A percentile compares a stretch with the other conserved stretches of the same genome.
Conservation (phyloP, 2,888 invertebrate genomes). For the Bursaphelenchus okinawaensis region DNA sequence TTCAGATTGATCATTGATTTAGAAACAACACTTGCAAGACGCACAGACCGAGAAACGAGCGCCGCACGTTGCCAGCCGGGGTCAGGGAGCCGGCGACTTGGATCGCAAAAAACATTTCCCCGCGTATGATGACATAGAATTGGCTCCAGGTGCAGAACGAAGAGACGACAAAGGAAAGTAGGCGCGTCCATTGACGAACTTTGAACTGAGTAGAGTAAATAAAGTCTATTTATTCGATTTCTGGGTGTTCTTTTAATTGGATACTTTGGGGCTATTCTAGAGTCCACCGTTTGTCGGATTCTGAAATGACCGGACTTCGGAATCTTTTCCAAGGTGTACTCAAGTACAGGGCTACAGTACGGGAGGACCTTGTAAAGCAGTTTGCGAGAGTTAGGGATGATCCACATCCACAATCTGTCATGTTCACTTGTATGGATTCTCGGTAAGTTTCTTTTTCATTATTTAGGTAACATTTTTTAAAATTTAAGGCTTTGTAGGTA, state of each 20-base stretch:
- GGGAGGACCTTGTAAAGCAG: conserved; percentile 67
- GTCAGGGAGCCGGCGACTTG: conserved; percentile 30
- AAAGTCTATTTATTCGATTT: conserved; percentile 4
- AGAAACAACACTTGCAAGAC: conserved; percentile 47
- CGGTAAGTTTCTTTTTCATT: conserved; percentile 45
- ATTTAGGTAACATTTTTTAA: background rate
- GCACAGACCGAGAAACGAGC: conserved; percentile 44
- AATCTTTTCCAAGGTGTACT: conserved; percentile 53
- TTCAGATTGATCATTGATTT: conserved; percentile 6
- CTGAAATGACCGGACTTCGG: conserved; percentile 35
- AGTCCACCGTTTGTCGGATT: background rate
- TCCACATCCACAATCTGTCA: conserved; percentile 90
- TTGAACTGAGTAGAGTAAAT: conserved; percentile 1
- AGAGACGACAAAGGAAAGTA: conserved; percentile 7
- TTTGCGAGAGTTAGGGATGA: conserved; percentile 81
- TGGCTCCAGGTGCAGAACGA: conserved; percentile 27
- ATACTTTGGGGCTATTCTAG: background rate
- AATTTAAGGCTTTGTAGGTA: background rate
- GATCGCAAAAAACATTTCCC: conserved; percentile 31
- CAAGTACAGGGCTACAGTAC: conserved; percentile 46
- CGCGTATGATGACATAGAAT: conserved; percentile 42
- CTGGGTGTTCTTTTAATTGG: background rate
- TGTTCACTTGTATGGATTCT: conserved; percentile 97
- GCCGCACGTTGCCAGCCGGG: conserved; percentile 38
- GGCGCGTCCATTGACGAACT: conserved; percentile 8